Percentiles rank a stretch among this genome's conserved stretches.
These are phyloP conservation scores for Odontophorus gujanensis DNA, from an alignment of 2,113 vertebrate genomes.

Conservation along the genomic window DNA sequence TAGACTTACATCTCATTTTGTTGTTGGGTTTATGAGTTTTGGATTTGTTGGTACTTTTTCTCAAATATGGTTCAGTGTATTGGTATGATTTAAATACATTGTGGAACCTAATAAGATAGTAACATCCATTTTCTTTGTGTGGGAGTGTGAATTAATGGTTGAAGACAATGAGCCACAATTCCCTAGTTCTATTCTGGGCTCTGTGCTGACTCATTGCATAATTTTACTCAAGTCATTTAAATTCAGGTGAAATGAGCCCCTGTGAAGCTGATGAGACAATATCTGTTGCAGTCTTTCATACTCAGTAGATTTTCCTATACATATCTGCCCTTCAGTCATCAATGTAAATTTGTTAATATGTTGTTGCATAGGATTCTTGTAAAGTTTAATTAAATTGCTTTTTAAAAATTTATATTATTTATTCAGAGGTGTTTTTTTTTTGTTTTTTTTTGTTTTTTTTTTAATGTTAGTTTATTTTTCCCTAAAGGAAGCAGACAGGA, in stretches of 20 bases:
- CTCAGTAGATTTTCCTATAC: not conserved
- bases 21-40: not conserved
- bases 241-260: conserved; percentile 38
- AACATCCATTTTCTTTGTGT: not conserved
- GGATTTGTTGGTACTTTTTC: not conserved
- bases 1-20: not conserved
- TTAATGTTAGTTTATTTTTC: not conserved
- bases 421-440: not conserved
- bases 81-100: not conserved
- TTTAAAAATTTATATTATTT: not conserved
- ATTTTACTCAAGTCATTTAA: conserved; percentile 43
- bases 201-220: conserved; percentile 56
- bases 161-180: conserved; percentile 32
- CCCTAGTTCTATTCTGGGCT: conserved; percentile 45
- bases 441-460: not conserved
- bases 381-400: not conserved
- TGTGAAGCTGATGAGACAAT: conserved; percentile 1
- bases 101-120: not conserved
- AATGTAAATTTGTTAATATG: not conserved
- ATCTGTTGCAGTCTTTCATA: not conserved
- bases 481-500: not conserved
- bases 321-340: not conserved
- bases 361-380: not conserved
- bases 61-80: not conserved
- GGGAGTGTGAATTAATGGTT: conserved; percentile 34